These are phyloP conservation scores for Bradysia coprophila DNA, from an alignment of 1,140 invertebrate species.

Conservation along the genomic window DNA sequence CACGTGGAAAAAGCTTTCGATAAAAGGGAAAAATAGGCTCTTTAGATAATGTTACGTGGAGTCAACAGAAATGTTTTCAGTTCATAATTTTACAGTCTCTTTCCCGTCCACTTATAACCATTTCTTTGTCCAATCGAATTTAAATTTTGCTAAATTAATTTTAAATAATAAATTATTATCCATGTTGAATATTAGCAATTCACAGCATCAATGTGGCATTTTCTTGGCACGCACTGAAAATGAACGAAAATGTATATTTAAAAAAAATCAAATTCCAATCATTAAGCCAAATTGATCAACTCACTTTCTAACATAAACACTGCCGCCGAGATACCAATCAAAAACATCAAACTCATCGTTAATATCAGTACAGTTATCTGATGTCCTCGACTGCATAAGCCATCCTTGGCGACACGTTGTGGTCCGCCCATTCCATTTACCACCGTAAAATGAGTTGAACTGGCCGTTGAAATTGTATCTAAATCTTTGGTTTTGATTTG, in stretches of 20 bases:
- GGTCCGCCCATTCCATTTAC: slow-evolving; percentile 57
- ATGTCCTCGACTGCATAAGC: slow-evolving; percentile 45
- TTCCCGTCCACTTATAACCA: too few relatives aligned
- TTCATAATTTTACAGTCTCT: too few relatives aligned
- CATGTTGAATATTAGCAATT: too few relatives aligned
- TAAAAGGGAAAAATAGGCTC: too few relatives aligned
- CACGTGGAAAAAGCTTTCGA: too few relatives aligned
- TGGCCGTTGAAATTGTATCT: slow-evolving; percentile 54
- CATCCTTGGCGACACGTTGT: slow-evolving; percentile 18
- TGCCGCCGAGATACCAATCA: slow-evolving; percentile 52
- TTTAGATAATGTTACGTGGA: too few relatives aligned
- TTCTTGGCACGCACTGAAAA: neutral
- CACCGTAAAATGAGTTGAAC: slow-evolving; percentile 69
- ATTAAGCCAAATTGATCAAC: too few relatives aligned
- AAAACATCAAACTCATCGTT: slow-evolving; percentile 57
- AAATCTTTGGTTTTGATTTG: slow-evolving; percentile 25
- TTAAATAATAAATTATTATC: too few relatives aligned
- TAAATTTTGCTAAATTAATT: too few relatives aligned
- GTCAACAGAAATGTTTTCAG: too few relatives aligned
- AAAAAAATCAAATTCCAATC: neutral
- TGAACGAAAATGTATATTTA: too few relatives aligned
- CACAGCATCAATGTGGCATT: neutral
- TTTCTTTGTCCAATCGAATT: too few relatives aligned
- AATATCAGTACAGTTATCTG: slow-evolving; percentile 60
- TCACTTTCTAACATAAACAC: slow-evolving; percentile 49